A percentile compares a stretch with the other conserved stretches of the same genome.
These are phyloP conservation scores for Synergus japonicus DNA, from an alignment of 2,888 invertebrate species.

Conservation along the genomic window DNA sequence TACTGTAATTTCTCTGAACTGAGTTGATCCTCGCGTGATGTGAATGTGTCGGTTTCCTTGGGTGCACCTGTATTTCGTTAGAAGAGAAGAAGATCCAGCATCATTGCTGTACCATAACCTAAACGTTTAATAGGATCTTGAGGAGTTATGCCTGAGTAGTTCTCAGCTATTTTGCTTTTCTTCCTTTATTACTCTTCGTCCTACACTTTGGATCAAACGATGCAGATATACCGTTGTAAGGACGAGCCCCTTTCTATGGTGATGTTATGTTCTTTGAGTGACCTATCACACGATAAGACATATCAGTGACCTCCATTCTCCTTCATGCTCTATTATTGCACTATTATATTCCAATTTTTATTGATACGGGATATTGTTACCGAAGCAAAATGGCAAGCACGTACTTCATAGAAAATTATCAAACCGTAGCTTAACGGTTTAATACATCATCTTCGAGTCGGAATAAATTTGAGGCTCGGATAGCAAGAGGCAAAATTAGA, in stretches of 20 bases:
- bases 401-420: neutral
- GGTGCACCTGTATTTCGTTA: constrained; percentile 27
- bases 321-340: neutral
- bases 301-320: neutral
- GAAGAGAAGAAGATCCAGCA: constrained; percentile 12
- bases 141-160: constrained; percentile 51
- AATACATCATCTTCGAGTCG: neutral
- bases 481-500: neutral
- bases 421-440: neutral
- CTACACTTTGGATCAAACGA: neutral
- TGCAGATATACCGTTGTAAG: constrained; percentile 8
- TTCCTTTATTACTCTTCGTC: constrained; percentile 34
- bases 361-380: neutral
- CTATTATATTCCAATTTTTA: neutral
- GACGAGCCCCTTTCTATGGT: constrained; percentile 18
- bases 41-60: constrained; percentile 47
- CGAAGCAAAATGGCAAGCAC: neutral
- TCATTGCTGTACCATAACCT: constrained; percentile 38
- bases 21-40: constrained; percentile 45
- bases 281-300: constrained; percentile 16
- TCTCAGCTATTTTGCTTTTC: constrained; percentile 49
- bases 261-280: neutral
- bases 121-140: constrained; percentile 48
- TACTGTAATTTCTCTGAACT: constrained; percentile 54
- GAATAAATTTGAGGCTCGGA: neutral